phyloP scores from a whole-genome alignment of 2,888 invertebrate genomes.

The Drosophila anomalata region DNA sequence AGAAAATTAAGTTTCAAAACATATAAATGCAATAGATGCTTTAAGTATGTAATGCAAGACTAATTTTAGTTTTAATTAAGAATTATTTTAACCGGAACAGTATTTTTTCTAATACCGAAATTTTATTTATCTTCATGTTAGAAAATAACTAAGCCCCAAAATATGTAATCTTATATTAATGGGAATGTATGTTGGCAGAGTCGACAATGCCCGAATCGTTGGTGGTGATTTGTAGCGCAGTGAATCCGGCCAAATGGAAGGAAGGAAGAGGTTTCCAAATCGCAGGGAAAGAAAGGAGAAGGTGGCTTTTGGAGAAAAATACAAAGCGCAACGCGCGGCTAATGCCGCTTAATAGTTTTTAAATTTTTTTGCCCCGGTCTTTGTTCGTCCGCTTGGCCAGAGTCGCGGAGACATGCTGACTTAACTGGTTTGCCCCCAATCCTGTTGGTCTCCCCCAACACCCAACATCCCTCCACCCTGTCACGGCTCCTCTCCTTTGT shows the following conservation, averaged over 20 bases:
- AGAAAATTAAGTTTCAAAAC: neutral
- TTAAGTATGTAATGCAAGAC: too few species aligned
- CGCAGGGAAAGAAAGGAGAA: constrained; percentile 7
- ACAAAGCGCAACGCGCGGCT: constrained; percentile 74
- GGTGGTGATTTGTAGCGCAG: constrained; percentile 47
- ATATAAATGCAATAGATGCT: neutral
- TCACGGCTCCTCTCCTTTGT: neutral
- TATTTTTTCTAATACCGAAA: too few species aligned
- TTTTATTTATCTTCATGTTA: too few species aligned
- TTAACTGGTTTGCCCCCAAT: constrained; percentile 68
- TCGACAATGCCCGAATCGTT: constrained; percentile 31
- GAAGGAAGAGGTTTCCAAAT: constrained; percentile 25
- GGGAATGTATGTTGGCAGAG: constrained; percentile 1
- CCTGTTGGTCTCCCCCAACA: constrained; percentile 5
- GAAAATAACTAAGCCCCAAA: neutral
- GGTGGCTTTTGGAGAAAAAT: constrained; percentile 39
- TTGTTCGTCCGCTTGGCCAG: constrained; percentile 54
- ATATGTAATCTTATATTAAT: neutral
- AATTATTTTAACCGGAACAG: too few species aligned
- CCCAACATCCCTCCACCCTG: neutral
- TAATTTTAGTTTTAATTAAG: neutral
- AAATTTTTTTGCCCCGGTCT: constrained; percentile 60
- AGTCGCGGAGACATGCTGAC: constrained; percentile 66
- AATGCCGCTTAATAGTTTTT: constrained; percentile 78
- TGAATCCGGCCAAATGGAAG: constrained; percentile 26